Evolutionary conservation across 2,888 invertebrate species (phyloP).

Genomic region (Thyatira batis): DNA sequence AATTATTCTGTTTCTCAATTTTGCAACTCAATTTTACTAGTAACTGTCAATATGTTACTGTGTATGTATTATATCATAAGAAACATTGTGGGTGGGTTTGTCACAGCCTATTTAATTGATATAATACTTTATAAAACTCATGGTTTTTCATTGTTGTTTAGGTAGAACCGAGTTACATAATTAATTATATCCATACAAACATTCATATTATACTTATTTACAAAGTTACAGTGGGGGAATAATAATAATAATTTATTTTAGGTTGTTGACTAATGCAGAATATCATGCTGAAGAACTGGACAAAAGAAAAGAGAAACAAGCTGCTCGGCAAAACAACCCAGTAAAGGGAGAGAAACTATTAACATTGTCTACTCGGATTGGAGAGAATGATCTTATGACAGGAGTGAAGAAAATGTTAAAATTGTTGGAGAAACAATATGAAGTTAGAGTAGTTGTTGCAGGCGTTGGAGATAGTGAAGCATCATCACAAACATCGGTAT

Average conservation of each 20-base stretch:
- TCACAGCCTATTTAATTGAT: too few species aligned
- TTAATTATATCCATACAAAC: neutral
- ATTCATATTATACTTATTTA: neutral
- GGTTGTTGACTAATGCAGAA: conserved; percentile 85
- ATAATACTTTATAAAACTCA: too few species aligned
- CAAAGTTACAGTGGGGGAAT: neutral
- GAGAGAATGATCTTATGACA: conserved; percentile 85
- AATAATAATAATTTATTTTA: conserved; percentile 25
- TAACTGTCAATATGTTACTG: too few species aligned
- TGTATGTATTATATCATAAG: too few species aligned
- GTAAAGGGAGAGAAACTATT: conserved; percentile 85
- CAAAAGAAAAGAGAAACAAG: conserved; percentile 76
- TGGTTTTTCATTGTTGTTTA: too few species aligned
- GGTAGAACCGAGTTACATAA: too few species aligned
- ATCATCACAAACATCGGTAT: conserved; percentile 50
- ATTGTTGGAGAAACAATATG: conserved; percentile 85
- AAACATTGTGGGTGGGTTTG: too few species aligned
- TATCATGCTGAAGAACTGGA: conserved; percentile 84
- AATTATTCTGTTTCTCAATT: too few species aligned
- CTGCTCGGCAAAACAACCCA: conserved; percentile 53
- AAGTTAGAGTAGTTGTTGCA: conserved; percentile 83
- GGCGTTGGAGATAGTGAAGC: conserved; percentile 62
- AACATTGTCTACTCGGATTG: conserved; percentile 83
- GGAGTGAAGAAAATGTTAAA: conserved; percentile 85
- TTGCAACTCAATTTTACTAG: neutral